Evolutionary conservation across 2,113 vertebrate genomes (phyloP).

Genomic region (Cacatua alba): DNA sequence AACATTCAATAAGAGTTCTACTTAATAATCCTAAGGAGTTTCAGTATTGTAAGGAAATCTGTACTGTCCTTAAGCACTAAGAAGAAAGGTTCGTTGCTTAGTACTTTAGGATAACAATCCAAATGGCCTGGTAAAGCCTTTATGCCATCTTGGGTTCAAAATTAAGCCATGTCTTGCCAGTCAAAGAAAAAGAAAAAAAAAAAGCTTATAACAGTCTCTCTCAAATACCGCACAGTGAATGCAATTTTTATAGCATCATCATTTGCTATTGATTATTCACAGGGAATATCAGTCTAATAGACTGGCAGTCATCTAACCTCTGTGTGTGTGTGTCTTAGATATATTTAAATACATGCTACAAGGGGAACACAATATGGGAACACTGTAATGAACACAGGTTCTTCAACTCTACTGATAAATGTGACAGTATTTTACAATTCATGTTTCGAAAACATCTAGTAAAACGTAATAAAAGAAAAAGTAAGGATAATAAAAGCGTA

Average conservation of each 20-base stretch:
- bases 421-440: background rate
- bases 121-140: background rate
- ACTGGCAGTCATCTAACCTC: background rate
- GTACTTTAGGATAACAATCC: background rate
- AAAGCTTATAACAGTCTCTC: background rate
- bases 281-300: background rate
- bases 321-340: background rate
- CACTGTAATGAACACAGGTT: background rate
- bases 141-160: background rate
- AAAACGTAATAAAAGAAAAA: background rate
- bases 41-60: background rate
- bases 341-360: background rate
- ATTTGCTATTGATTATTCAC: background rate
- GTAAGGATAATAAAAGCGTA: background rate
- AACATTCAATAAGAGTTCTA: background rate
- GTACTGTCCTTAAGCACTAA: background rate
- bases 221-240: background rate
- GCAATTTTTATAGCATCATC: background rate
- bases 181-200: background rate
- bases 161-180: background rate
- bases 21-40: background rate
- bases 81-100: background rate
- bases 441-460: constrained; percentile 8
- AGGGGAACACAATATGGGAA: background rate
- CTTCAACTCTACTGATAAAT: background rate